Conservation (phyloP, 92 coral and sea anemone species). For the Ricordea florida region DNA sequence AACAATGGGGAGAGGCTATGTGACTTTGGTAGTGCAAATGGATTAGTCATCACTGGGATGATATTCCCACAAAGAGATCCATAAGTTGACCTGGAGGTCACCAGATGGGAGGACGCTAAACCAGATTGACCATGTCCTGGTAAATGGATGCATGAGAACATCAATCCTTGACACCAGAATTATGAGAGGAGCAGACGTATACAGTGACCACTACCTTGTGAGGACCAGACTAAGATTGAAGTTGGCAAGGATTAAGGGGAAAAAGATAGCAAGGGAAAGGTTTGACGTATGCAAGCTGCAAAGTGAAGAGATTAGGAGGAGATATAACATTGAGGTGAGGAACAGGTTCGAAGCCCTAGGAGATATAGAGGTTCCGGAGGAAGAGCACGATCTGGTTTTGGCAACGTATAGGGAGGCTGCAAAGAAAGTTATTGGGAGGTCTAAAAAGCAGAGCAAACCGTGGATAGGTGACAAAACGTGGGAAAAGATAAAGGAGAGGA, state of each 20-base stretch:
- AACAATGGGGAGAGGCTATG: constrained; percentile 6
- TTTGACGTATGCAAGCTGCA: background rate
- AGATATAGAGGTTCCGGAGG: background rate
- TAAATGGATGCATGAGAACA: too few species aligned
- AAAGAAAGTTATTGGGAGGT: background rate
- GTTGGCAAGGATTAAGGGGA: background rate
- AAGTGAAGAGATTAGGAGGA: background rate
- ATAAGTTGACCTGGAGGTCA: background rate
- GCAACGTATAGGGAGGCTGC: background rate
- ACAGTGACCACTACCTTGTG: too few species aligned
- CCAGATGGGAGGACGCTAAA: background rate
- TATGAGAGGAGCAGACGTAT: too few species aligned
- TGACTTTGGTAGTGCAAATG: background rate
- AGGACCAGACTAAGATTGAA: too few species aligned
- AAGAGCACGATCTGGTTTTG: background rate
- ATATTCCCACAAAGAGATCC: background rate
- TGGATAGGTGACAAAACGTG: constrained; percentile 1
- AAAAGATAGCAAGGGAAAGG: background rate
- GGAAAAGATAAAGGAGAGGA: background rate
- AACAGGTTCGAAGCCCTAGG: constrained; percentile 12
- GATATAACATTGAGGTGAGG: background rate
- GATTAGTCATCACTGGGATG: background rate
- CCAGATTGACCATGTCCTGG: background rate
- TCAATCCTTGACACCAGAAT: too few species aligned
- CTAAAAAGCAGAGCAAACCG: background rate